These are phyloP conservation scores for Phalera bucephala DNA, from an alignment of 2,888 invertebrate genomes.

Conservation along the genomic window DNA sequence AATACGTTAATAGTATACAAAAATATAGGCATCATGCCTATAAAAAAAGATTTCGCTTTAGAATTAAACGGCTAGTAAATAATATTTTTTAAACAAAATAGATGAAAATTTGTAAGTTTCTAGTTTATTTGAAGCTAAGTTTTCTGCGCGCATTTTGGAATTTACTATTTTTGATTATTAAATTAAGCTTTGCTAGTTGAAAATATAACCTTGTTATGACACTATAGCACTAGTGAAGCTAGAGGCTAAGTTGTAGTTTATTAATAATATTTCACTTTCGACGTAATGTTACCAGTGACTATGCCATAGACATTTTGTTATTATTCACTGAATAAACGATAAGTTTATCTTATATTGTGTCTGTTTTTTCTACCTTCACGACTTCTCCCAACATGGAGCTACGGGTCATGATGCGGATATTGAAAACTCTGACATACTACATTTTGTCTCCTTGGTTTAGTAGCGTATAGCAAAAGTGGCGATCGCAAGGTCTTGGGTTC, in stretches of 20 bases:
- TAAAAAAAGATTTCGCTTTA: no score
- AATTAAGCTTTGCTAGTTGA: not conserved
- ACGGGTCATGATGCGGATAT: not conserved
- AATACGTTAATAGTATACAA: not conserved
- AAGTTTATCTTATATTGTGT: constrained; percentile 42
- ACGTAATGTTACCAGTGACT: constrained; percentile 77
- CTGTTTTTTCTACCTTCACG: constrained; percentile 14
- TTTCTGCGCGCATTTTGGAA: no score
- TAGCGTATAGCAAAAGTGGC: no score
- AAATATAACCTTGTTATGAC: constrained; percentile 2
- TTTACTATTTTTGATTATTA: not conserved
- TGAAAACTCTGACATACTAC: no score
- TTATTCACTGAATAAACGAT: constrained; percentile 74
- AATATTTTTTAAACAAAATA: no score
- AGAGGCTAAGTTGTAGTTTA: constrained; percentile 61
- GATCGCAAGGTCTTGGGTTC: no score
- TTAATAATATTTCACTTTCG: constrained; percentile 46
- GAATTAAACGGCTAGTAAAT: no score
- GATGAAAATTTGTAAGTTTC: no score
- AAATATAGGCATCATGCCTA: no score
- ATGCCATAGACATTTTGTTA: constrained; percentile 79
- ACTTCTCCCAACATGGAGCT: not conserved
- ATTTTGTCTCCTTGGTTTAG: not conserved
- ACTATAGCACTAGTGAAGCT: constrained; percentile 28
- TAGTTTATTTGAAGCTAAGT: no score